phyloP scores from a whole-genome alignment of 2,797 vertebrate genomes.

The Erithacus rubecula region DNA sequence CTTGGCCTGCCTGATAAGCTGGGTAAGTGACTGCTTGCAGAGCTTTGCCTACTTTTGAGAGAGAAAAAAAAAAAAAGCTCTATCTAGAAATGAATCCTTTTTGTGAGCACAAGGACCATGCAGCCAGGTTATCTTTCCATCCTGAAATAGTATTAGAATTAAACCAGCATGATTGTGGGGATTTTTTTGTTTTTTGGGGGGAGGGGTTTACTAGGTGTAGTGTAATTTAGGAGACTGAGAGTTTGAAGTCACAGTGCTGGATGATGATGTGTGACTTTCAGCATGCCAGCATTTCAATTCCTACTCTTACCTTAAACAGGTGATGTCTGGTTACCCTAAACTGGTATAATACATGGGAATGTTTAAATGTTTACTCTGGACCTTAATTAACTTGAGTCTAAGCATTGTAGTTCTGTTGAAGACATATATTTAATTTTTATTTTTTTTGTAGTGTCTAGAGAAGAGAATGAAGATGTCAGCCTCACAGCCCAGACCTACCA shows the following conservation, averaged over 20 bases:
- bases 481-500: not conserved
- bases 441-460: not conserved
- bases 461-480: not conserved
- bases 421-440: fast-evolving
- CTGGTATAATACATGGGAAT: not conserved
- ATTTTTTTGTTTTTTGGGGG: fast-evolving
- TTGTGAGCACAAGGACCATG: not conserved
- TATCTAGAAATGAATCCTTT: not conserved
- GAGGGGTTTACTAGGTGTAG: not conserved
- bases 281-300: not conserved
- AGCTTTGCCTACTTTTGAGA: not conserved
- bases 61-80: not conserved
- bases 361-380: not conserved
- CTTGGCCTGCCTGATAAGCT: not conserved
- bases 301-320: not conserved
- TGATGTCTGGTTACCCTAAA: too few species aligned
- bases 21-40: not conserved
- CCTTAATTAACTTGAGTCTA: not conserved
- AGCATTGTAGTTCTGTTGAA: not conserved
- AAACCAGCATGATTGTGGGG: fast-evolving
- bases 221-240: not conserved
- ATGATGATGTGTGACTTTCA: not conserved
- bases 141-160: not conserved
- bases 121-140: not conserved
- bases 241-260: not conserved